Evolutionary conservation across 2,113 vertebrate genomes (phyloP), one percentile per base, ranked within the genome.

Genomic region (Rhinoptilus africanus): DNA sequence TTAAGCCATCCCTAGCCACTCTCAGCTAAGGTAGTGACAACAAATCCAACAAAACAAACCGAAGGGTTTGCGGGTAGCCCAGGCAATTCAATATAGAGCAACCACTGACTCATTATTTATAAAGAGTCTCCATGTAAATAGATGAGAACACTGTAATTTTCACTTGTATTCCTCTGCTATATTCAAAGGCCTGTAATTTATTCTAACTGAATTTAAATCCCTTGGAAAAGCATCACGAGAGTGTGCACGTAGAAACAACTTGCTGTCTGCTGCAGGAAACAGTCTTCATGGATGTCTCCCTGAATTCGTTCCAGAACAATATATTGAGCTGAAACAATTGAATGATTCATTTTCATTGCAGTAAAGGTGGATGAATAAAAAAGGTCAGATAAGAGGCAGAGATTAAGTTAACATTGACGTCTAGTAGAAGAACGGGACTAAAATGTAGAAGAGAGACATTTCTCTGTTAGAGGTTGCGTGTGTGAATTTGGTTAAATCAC

Each of bases 71-170:
- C 1, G 18, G 47, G 45, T 51, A 83, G 22, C 64, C 51, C 62
- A 45, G 89, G 47, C 63, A 89, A 60, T 15, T 76, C 59, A 39
- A n/a, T 68, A 48, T 12, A 91, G 83, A 77, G 53, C 82, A 95
- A 62, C 30, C 75, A 43, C 68, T 95, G 96, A 94, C 20, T 96
- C 93, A 77, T 59, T 97, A 95, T 90, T 97, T 96, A 64, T 88
- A 22, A 73, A 27, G 47, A 82, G 39, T 91, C 74, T 91, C 89
- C 81, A 93, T 69, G 92, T 88, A 93, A 95, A 96, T 66, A 97
- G 81, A 92, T 76, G 96, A 96, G 53, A 85, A 76, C 89, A 69
- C 71, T 69, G 35, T 37, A 35, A 91, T 96, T 96, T 89, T 82
- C 84, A 93, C 89, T 93, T 56, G 51, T 87, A 37, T 26, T 43